Conservation (phyloP, 2,888 invertebrate genomes). For the Agrotis segetum region DNA sequence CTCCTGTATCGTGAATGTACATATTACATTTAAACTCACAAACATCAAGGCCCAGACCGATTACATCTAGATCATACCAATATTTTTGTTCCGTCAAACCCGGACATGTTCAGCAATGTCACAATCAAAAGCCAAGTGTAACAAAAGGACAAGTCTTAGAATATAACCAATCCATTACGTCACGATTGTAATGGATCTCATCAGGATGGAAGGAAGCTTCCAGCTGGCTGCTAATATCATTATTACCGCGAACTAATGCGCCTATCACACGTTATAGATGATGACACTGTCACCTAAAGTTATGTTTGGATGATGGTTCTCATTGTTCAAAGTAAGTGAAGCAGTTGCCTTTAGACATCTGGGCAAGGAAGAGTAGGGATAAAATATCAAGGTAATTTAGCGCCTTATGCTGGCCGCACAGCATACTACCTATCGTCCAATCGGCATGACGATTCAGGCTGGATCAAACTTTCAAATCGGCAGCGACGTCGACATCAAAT, state of each 20-base stretch:
- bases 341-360: background rate
- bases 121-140: background rate
- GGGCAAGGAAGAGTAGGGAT: background rate
- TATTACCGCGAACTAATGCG: constrained; percentile 40
- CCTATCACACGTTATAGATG: constrained; percentile 2
- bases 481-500: too few relatives aligned
- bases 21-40: too few relatives aligned
- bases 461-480: too few relatives aligned
- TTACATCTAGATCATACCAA: too few relatives aligned
- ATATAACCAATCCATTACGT: constrained; percentile 16
- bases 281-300: constrained; percentile 5
- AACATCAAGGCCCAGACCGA: too few relatives aligned
- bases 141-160: background rate
- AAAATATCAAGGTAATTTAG: background rate
- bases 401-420: too few relatives aligned
- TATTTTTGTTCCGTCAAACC: too few relatives aligned
- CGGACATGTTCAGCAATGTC: too few relatives aligned
- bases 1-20: too few relatives aligned
- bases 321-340: background rate
- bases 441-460: too few relatives aligned
- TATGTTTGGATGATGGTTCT: too few relatives aligned
- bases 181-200: constrained; percentile 37
- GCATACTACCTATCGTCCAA: too few relatives aligned
- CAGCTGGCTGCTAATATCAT: constrained; percentile 35
- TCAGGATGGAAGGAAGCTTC: constrained; percentile 30